Conservation (phyloP, 1,140 invertebrate genomes). For the Vanessa atalanta region DNA sequence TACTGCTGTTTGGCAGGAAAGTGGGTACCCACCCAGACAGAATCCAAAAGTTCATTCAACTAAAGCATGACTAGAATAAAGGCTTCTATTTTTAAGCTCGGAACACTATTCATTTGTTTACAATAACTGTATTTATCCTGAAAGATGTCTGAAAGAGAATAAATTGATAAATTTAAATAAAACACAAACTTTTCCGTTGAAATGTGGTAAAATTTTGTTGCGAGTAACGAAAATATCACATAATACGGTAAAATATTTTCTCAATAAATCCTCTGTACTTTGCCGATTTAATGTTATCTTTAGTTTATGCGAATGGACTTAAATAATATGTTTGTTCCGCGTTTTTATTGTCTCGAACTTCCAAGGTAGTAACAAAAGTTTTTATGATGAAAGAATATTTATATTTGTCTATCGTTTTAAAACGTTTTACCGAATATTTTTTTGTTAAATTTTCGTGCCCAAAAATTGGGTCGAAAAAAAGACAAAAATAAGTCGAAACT, state of each 20-base stretch:
- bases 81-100: no score
- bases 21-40: no score
- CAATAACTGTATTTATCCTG: background rate
- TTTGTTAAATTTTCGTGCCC: no score
- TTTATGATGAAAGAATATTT: background rate
- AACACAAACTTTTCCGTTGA: background rate
- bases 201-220: background rate
- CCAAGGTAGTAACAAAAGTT: conserved; percentile 9
- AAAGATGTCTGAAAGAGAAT: background rate
- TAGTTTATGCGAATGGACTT: conserved; percentile 29
- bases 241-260: conserved; percentile 19
- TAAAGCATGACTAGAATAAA: no score
- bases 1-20: no score
- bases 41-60: no score
- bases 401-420: no score
- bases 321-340: conserved; percentile 32
- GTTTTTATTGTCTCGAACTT: conserved; percentile 31
- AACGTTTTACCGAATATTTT: no score
- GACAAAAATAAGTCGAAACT: no score
- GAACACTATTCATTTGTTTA: no score
- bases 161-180: no score
- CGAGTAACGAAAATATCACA: conserved; percentile 14
- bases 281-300: conserved; percentile 34
- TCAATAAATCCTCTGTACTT: conserved; percentile 29
- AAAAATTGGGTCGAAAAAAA: no score